Evolutionary conservation across 2,888 invertebrate genomes (phyloP).

Genomic region (Xylocampa areola): DNA sequence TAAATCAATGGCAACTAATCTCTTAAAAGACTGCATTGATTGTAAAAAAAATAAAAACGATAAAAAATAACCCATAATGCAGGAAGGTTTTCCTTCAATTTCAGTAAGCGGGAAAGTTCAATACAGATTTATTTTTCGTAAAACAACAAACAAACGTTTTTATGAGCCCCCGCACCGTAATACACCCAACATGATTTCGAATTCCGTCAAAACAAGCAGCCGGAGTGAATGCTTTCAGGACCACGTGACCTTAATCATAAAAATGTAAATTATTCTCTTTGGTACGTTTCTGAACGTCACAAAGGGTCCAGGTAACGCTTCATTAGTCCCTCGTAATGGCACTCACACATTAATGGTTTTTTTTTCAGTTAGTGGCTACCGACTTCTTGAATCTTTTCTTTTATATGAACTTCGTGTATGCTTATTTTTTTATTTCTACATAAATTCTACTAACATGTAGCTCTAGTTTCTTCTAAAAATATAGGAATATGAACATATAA

Average conservation of each 20-base stretch:
- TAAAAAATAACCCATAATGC: too few species aligned
- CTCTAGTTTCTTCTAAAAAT: too few species aligned
- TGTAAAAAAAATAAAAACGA: too few species aligned
- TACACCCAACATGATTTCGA: conserved; percentile 19
- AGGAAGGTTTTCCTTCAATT: too few species aligned
- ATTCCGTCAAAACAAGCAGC: conserved; percentile 39
- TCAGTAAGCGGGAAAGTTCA: too few species aligned
- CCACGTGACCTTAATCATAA: conserved; percentile 68
- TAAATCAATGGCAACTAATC: too few species aligned
- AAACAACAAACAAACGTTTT: conserved; percentile 10
- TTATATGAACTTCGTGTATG: conserved; percentile 12
- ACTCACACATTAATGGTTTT: conserved; percentile 66
- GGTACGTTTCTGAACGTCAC: conserved; percentile 58
- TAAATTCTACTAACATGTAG: too few species aligned
- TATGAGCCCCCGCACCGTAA: conserved; percentile 6
- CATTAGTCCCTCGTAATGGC: conserved; percentile 63
- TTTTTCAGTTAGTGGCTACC: conserved; percentile 59
- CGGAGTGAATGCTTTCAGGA: conserved; percentile 52
- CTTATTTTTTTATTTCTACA: too few species aligned
- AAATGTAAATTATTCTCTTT: conserved; percentile 72
- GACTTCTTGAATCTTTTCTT: conserved; percentile 55
- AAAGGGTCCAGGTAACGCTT: conserved; percentile 64
- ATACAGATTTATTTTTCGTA: background rate
- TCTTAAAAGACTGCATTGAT: too few species aligned
- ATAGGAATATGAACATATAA: too few species aligned